Base-by-base conservation (phyloP, 2,888 invertebrate species). In the Drosophila robusta region DNA sequence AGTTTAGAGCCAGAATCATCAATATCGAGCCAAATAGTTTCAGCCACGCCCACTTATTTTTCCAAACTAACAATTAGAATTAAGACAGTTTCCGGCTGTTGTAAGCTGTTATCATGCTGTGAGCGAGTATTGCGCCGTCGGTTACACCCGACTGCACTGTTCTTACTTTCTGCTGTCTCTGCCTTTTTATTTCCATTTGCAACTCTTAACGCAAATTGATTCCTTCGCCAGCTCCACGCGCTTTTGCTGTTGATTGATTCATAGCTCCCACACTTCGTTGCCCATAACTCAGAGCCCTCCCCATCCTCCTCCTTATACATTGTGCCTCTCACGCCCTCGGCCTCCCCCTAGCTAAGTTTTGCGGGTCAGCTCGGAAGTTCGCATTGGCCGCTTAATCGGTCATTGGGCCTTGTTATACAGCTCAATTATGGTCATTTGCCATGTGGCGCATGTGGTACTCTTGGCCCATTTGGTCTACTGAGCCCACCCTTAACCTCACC, bases 351-450 rank as follows among this genome's bases (percentile, higher is more conserved):
- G 5, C 8, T 24, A 29, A 29, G 24, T 42, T 26, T 14, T 16
- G 39, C 34, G 56, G 63, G 71, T 50, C 50, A 68, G 51, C 44
- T 50, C 34, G 50, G 32, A 70, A 65, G 73, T 72, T 18, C 24
- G 67, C 29, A 12, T 61, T 42, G 56, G 41, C 46, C 78, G 89
- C 84, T 86, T 82, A 82, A 82, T 82, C 81, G 81, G 87, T 83
- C 87, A 88, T 82, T 82, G 81, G 81, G 89, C 83, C 81, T 88
- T 86, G 87, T 88, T 82, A 83, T 86, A 88, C 89, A 83, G 81
- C 81, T 82, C 81, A 88, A 82, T 82, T 82, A 82, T 86, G 81
- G 72, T 77, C 89, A 87, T 88, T 82, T 79, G 89, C 89, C 89
- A 86, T 82, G 81, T 82, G 88, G 66, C 75, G 86, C 86, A 87